Percentiles rank a stretch among this genome's conserved stretches.
These are phyloP conservation scores for Napeogenes inachia DNA, from an alignment of 2,888 invertebrate species.

Conservation along the genomic window DNA sequence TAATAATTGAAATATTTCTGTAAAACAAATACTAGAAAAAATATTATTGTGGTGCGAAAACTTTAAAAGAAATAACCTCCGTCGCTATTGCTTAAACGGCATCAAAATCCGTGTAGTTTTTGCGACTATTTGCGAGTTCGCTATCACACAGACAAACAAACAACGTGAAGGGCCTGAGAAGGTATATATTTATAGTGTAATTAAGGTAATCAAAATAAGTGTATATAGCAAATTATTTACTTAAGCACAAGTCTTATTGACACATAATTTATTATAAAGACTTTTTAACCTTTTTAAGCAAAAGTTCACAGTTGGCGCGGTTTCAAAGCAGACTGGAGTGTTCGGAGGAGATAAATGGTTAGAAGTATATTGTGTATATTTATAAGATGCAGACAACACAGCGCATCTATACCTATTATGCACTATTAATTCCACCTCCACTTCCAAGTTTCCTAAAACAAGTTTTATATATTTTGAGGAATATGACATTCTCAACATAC, in stretches of 20 bases:
- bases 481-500: too few species aligned
- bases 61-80: too few species aligned
- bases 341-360: slow-evolving; percentile 62
- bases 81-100: too few species aligned
- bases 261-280: not conserved
- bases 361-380: slow-evolving; percentile 33
- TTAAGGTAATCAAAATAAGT: not conserved
- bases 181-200: too few species aligned
- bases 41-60: too few species aligned
- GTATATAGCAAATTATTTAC: too few species aligned
- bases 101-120: too few species aligned
- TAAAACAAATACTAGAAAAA: too few species aligned
- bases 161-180: too few species aligned
- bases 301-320: slow-evolving; percentile 27
- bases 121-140: too few species aligned
- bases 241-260: not conserved
- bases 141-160: not conserved
- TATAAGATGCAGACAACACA: slow-evolving; percentile 32
- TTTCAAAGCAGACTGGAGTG: slow-evolving; percentile 44
- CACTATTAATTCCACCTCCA: not conserved
- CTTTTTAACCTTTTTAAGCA: not conserved
- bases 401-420: slow-evolving; percentile 21
- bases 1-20: not conserved
- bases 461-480: too few species aligned
- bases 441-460: too few species aligned